These are phyloP conservation scores for Mastacembelus armatus DNA, from an alignment of 2,797 vertebrate species.

Conservation along the genomic window DNA sequence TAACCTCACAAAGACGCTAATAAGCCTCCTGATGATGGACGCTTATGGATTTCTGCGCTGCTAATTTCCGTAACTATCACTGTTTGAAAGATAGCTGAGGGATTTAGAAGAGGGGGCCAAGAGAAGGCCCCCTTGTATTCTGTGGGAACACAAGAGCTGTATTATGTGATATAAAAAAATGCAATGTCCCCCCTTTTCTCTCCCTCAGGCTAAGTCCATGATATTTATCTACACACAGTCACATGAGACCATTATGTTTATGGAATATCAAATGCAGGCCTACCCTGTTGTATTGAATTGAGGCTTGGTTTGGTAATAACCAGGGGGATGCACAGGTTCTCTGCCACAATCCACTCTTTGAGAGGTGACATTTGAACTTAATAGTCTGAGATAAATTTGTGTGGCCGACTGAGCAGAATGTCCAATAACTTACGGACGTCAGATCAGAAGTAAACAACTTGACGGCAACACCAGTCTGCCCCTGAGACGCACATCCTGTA, in stretches of 20 bases:
- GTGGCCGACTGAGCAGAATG: slow-evolving; percentile 40
- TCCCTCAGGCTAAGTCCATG: slow-evolving; percentile 74
- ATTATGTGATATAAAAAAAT: slow-evolving; percentile 90
- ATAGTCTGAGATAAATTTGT: slow-evolving; percentile 65
- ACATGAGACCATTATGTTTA: slow-evolving; percentile 84
- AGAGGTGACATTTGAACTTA: slow-evolving; percentile 72
- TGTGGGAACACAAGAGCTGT: slow-evolving; percentile 90
- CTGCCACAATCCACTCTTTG: slow-evolving; percentile 66
- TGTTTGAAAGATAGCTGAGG: slow-evolving; percentile 96
- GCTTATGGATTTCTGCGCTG: slow-evolving; percentile 93
- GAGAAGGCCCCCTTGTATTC: slow-evolving; percentile 86
- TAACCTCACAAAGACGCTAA: slow-evolving; percentile 91
- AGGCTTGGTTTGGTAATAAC: slow-evolving; percentile 65
- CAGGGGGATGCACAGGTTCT: slow-evolving; percentile 67
- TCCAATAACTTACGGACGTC: slow-evolving; percentile 39
- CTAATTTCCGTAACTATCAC: slow-evolving; percentile 99
- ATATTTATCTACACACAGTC: slow-evolving; percentile 81
- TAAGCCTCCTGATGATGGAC: slow-evolving; percentile 95
- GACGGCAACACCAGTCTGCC: slow-evolving; percentile 12
- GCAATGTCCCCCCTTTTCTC: slow-evolving; percentile 75
- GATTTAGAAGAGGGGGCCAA: slow-evolving; percentile 87
- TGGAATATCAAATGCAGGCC: slow-evolving; percentile 77
- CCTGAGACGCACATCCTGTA: slow-evolving; percentile 35
- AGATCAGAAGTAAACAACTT: slow-evolving; percentile 31
- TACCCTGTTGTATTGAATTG: slow-evolving; percentile 60